A percentile compares a stretch with the other conserved stretches of the same genome.
phyloP scores from a whole-genome alignment of 2,888 invertebrate genomes.

The Leptothorax acervorum region DNA sequence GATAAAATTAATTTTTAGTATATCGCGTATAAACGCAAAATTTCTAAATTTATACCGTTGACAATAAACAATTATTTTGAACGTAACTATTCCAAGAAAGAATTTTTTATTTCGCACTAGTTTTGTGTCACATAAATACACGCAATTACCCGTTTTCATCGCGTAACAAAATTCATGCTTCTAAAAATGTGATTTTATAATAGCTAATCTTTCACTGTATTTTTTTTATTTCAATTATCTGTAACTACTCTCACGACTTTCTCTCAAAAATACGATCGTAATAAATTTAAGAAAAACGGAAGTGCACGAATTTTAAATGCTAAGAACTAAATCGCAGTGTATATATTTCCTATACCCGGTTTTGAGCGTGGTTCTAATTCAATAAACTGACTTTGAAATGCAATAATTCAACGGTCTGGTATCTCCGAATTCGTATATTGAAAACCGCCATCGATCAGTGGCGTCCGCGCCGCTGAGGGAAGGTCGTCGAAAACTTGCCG shows the following conservation, averaged over 20 bases:
- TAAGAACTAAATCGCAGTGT: not conserved
- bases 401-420: not conserved
- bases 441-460: not conserved
- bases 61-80: not conserved
- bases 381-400: not conserved
- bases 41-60: not conserved
- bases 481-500: constrained; percentile 18
- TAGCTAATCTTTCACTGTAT: not conserved
- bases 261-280: not conserved
- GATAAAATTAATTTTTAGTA: not conserved
- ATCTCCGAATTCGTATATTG: not conserved
- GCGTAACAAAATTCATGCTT: not conserved
- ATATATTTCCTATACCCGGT: not conserved
- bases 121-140: not conserved
- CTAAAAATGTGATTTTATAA: not conserved
- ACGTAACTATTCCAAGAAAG: not conserved
- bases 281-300: not conserved
- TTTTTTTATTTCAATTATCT: not conserved
- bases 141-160: not conserved
- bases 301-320: not conserved
- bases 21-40: not conserved
- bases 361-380: not conserved
- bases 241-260: not conserved
- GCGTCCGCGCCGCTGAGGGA: not conserved
- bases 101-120: not conserved